A percentile compares a stretch with the other conserved stretches of the same genome.
Conservation (phyloP, 2,888 invertebrate species). For the Pemphredon lugubris region DNA sequence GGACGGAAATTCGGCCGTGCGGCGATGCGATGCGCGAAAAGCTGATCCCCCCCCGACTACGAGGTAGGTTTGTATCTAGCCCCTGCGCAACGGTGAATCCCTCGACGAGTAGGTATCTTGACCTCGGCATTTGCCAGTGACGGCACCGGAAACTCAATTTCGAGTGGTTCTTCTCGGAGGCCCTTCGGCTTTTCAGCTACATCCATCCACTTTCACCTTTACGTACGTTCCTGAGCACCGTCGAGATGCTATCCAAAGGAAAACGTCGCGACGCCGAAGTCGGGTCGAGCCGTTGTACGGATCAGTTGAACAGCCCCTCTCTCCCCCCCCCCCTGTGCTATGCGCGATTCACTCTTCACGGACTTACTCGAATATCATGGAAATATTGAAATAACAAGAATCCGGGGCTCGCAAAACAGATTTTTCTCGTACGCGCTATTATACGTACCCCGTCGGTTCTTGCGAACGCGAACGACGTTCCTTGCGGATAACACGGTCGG, state of each 20-base stretch:
- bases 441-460: too few species aligned
- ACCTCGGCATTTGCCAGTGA: slow-evolving; percentile 56
- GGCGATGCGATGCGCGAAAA: slow-evolving; percentile 17
- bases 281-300: slow-evolving; percentile 5
- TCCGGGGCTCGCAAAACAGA: not conserved
- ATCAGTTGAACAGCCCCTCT: slow-evolving; percentile 33
- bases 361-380: not conserved
- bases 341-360: slow-evolving; percentile 1
- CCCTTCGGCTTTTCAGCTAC: slow-evolving; percentile 49
- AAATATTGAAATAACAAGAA: not conserved
- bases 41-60: slow-evolving; percentile 25
- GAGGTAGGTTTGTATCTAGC: slow-evolving; percentile 41
- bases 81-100: slow-evolving; percentile 33
- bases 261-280: slow-evolving; percentile 32
- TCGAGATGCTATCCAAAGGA: slow-evolving; percentile 50
- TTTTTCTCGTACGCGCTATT: too few species aligned
- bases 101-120: slow-evolving; percentile 56
- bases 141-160: slow-evolving; percentile 56
- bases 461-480: too few species aligned
- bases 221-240: slow-evolving; percentile 32
- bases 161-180: slow-evolving; percentile 45
- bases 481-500: too few species aligned
- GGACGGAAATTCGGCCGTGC: slow-evolving; percentile 40
- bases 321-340: too few species aligned
- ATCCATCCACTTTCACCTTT: slow-evolving; percentile 39